phyloP scores from a whole-genome alignment of 2,797 vertebrate genomes.

The Sebastes ruberrimus region DNA sequence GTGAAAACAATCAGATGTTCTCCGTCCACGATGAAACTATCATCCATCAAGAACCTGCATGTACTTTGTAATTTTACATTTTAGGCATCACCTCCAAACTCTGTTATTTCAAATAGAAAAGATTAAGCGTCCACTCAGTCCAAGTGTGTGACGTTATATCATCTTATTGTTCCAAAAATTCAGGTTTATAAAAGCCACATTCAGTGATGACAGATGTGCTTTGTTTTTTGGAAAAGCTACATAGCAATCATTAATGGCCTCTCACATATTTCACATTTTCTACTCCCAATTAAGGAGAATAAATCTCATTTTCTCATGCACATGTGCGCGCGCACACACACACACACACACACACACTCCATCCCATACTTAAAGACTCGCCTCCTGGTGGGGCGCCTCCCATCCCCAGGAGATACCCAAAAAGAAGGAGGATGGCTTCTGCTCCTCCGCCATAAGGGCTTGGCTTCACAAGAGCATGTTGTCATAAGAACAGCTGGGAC shows the following conservation, averaged over 20 bases:
- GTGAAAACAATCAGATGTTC: neutral
- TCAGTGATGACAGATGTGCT: slow-evolving; percentile 10
- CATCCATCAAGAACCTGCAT: neutral
- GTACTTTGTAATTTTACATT: neutral
- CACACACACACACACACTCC: slow-evolving; percentile 40
- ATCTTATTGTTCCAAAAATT: neutral
- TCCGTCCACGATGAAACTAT: neutral
- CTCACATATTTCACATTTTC: slow-evolving; percentile 32
- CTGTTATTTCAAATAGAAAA: neutral
- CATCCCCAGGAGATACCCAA: slow-evolving; percentile 66
- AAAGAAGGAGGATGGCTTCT: slow-evolving; percentile 67
- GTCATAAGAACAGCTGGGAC: slow-evolving; percentile 80
- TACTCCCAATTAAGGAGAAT: slow-evolving; percentile 35
- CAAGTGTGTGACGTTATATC: neutral
- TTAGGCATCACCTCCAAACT: neutral
- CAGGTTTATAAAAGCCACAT: slow-evolving; percentile 1
- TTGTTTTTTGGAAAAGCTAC: neutral
- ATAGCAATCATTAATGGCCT: neutral
- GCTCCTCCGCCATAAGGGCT: slow-evolving; percentile 66
- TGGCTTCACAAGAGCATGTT: slow-evolving; percentile 74
- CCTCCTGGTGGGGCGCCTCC: slow-evolving; percentile 64
- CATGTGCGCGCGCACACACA: slow-evolving; percentile 27
- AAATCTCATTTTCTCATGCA: slow-evolving; percentile 38
- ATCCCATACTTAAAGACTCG: slow-evolving; percentile 37
- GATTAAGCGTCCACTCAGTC: neutral